Conservation (phyloP, 2,888 invertebrate species). For the Orthonychiurus folsomi region DNA sequence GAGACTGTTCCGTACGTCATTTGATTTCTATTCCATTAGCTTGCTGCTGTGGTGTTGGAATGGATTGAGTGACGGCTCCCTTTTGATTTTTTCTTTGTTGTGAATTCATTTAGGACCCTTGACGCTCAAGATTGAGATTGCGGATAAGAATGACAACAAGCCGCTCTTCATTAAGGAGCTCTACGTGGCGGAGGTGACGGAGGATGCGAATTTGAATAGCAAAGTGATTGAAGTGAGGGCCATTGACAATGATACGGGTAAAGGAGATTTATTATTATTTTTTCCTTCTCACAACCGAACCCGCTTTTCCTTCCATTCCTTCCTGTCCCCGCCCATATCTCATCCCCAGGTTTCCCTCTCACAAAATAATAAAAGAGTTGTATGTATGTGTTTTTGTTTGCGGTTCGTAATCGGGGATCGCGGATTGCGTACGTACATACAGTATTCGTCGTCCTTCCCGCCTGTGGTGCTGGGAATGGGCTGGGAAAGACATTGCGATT, state of each 20-base stretch:
- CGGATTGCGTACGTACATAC: neutral
- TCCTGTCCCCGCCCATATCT: too few relatives aligned
- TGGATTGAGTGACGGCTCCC: too few relatives aligned
- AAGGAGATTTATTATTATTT: too few relatives aligned
- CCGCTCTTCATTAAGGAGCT: constrained; percentile 73
- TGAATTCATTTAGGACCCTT: constrained; percentile 9
- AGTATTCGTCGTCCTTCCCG: neutral
- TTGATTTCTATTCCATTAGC: too few relatives aligned
- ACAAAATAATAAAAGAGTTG: too few relatives aligned
- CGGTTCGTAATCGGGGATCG: too few relatives aligned
- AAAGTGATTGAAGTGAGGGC: constrained; percentile 82
- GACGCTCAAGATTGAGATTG: constrained; percentile 80
- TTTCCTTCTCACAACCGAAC: too few relatives aligned
- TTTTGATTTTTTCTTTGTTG: constrained; percentile 5
- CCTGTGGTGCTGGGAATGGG: too few relatives aligned
- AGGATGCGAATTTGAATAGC: constrained; percentile 73
- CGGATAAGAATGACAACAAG: constrained; percentile 86
- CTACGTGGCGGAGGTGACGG: constrained; percentile 49
- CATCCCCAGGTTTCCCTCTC: neutral
- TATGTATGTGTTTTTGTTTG: neutral
- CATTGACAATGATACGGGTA: constrained; percentile 71
- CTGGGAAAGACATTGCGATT: too few relatives aligned
- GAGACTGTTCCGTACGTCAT: too few relatives aligned
- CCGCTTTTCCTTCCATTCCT: too few relatives aligned
- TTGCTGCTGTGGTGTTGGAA: too few relatives aligned